Base-by-base conservation (phyloP, 2,797 vertebrate species). In the Aselliscus stoliczkanus region DNA sequence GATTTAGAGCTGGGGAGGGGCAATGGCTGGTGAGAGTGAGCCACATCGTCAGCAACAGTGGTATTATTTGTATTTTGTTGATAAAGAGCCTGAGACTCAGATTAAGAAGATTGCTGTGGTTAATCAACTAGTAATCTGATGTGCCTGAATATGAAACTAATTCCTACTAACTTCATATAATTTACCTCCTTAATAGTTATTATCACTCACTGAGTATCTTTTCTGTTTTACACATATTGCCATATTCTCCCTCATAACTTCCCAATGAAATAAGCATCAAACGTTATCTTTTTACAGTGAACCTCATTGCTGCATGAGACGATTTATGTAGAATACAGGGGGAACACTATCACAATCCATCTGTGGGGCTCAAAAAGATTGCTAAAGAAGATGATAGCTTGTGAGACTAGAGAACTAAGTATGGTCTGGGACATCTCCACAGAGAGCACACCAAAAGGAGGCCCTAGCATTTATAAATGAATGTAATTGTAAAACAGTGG, bases 1-100 rank as follows among this genome's bases (percentile, higher is more conserved):
- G 10, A 15, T 21, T 6, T 20, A 39, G 4, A 88, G 34, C 15
- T 29, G 14, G 31, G 29, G 1, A 42, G 15, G 4, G 7, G 13
- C 4, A 4, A 20, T 37, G 25, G 0, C 34, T 14, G 3, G 2
- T 60, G 3, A n/a, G 8, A 56, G 4, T 52, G 20, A 81, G 5
- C 9, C 6, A 39, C 14, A 18, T 25, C 77, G 50, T 64, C n/a
- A 10, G 21, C 17, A n/a, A 39, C 25, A 56, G 9, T 29, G 18
- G 0, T 8, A 17, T 64, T 42, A 15, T 81, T 72, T 4, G 31
- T 31, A 42, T 52, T 76, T n/a, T 52, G 5, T n/a, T 85, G 10
- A 65, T 39, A 58, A 80, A 42, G 15, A 64, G 52, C 64, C 12
- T 27, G 3, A 84, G 4, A 67, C 25, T 80, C 12, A 27, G 15